Evolutionary conservation across 1,140 invertebrate species (phyloP), one percentile per base, ranked within the genome.

Genomic region (Rhagoletis zephyria): DNA sequence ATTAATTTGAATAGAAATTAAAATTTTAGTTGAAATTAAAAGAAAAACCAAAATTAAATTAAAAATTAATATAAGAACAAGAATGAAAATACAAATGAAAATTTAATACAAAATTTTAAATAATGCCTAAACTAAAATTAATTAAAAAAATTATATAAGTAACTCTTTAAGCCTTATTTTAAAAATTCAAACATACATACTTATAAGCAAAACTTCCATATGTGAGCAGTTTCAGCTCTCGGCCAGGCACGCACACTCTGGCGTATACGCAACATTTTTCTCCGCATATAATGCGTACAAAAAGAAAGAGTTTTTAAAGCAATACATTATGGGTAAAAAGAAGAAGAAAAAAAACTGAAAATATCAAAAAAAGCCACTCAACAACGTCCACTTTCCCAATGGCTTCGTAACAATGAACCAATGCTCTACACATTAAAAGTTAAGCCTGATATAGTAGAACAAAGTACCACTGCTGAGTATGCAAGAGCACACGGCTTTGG

Each of bases 201-300:
- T 7, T 56, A 56, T 9, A 56, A 6, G 51, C 51, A 56, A 4
- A 56, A 30, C 30, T 30, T 30, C 30, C 30, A 30, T 30, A 67
- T 67, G 40, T 67, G 19, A 42, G 64, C 40, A 67, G 30, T 30
- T 19, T 19, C 64, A 30, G 30, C 30, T 30, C 1, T 56, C 51
- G 51, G 30, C 0, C n/a, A 51, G 9, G 16, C 48, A 77, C 14
- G 48, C 45, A 56, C 74, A 81, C 48, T 42, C 16, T 2, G 48
- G 16, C 48, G 74, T 81, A 81, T 81, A 81, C 74, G 74, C 74
- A 81, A 81, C 74, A 81, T 81, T 81, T 14, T 16, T 51, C 9
- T 9, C 5, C 10, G 30, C n/a, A 67, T 40, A 67, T 19, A 67
- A 67, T 30, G 64, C 30, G 6, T 67, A 67, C 4, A 67, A 40